Evolutionary conservation across 2,888 invertebrate species (phyloP).

Genomic region (Notocelia uddmanniana): DNA sequence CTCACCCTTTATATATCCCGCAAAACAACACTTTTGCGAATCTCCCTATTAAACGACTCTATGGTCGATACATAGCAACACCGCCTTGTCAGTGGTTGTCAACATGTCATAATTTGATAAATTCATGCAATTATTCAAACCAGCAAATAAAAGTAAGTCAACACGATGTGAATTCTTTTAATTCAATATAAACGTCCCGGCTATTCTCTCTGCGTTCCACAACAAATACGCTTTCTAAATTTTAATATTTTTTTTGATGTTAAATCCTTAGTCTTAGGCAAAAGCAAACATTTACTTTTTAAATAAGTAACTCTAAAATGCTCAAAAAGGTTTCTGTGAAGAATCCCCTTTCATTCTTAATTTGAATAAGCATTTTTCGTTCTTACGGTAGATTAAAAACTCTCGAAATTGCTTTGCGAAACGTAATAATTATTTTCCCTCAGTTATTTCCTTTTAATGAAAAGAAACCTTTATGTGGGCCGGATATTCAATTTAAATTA

Average conservation of each 20-base stretch:
- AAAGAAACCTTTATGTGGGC: constrained; percentile 4
- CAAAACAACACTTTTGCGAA: too few species aligned
- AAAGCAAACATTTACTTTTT: neutral
- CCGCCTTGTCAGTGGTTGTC: too few species aligned
- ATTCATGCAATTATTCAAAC: too few species aligned
- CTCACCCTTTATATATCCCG: too few species aligned
- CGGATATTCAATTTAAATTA: constrained; percentile 35
- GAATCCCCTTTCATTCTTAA: constrained; percentile 19
- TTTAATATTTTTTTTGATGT: neutral
- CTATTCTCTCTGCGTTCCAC: too few species aligned
- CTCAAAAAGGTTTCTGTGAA: neutral
- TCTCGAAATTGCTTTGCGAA: constrained; percentile 11
- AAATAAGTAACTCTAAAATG: neutral
- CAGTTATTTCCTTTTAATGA: constrained; percentile 16
- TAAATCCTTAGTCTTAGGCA: neutral
- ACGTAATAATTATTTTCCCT: constrained; percentile 24
- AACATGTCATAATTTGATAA: too few species aligned
- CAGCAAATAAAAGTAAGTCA: too few species aligned
- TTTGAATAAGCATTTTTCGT: constrained; percentile 22
- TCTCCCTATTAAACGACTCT: too few species aligned
- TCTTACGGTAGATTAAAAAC: constrained; percentile 23
- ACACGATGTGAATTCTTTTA: too few species aligned
- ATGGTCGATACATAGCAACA: too few species aligned
- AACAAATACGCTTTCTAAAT: too few species aligned
- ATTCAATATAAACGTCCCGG: too few species aligned